These are phyloP conservation scores for Iguana delicatissima DNA, from an alignment of 2,797 vertebrate genomes.

Conservation along the genomic window DNA sequence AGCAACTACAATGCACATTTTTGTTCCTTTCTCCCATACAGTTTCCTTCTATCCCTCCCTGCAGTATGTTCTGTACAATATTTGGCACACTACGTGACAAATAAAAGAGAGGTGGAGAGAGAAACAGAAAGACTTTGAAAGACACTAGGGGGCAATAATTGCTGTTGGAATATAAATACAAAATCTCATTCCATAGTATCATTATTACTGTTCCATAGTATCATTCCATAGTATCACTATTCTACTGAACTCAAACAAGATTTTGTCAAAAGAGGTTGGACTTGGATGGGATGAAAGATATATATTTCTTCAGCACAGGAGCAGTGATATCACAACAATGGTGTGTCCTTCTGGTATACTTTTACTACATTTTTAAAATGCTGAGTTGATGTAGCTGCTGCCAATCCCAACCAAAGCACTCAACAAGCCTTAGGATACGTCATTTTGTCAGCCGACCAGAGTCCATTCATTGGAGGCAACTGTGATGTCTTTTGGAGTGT, in stretches of 20 bases:
- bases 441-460: background rate
- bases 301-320: background rate
- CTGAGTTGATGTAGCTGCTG: background rate
- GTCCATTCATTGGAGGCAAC: background rate
- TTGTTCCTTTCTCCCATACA: background rate
- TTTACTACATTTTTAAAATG: background rate
- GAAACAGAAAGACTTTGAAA: background rate
- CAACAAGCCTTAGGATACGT: background rate
- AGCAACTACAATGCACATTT: background rate
- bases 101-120: background rate
- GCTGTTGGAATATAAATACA: conserved; percentile 1
- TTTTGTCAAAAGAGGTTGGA: background rate
- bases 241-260: background rate
- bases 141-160: conserved; percentile 15
- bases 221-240: background rate
- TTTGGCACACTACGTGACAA: background rate
- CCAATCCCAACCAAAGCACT: background rate
- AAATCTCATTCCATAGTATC: background rate
- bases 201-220: background rate
- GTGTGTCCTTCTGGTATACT: background rate
- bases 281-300: background rate
- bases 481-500: background rate
- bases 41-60: background rate
- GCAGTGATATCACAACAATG: background rate
- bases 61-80: background rate